phyloP scores from a whole-genome alignment of 2,888 invertebrate genomes.

The Synergus laeviventris region DNA sequence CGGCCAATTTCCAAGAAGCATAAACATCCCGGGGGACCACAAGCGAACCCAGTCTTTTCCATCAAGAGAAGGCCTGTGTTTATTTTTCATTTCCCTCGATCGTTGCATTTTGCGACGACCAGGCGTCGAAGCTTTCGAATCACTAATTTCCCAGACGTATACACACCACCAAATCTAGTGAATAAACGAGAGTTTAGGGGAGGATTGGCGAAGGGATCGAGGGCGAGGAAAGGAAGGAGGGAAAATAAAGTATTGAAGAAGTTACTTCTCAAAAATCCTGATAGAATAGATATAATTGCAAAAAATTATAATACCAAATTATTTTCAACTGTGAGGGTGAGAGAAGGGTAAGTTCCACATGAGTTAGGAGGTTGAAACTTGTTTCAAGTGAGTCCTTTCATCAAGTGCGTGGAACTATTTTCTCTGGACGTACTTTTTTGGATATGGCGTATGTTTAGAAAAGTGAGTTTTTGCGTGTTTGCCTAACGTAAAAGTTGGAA shows the following conservation, averaged over 20 bases:
- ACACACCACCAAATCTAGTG: constrained; percentile 46
- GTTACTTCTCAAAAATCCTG: neutral
- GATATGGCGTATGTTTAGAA: neutral
- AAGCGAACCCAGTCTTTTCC: constrained; percentile 30
- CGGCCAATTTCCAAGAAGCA: constrained; percentile 55
- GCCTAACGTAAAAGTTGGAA: neutral
- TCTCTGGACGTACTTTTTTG: neutral
- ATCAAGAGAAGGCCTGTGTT: constrained; percentile 49
- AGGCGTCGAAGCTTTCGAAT: constrained; percentile 46
- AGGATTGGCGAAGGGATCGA: neutral
- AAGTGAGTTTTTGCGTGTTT: neutral
- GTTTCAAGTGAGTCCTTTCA: too few species aligned
- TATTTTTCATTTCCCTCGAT: constrained; percentile 56
- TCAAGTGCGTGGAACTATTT: too few species aligned
- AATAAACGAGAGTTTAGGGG: constrained; percentile 42
- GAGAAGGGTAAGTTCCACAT: too few species aligned
- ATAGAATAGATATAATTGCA: too few species aligned
- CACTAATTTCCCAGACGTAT: constrained; percentile 51
- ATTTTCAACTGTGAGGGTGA: too few species aligned
- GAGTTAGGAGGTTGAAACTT: too few species aligned
- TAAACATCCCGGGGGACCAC: constrained; percentile 54
- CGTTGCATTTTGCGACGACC: constrained; percentile 41
- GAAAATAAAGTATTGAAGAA: neutral
- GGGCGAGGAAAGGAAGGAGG: neutral
- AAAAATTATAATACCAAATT: too few species aligned